Conservation (phyloP, 2,888 invertebrate genomes). For the Acrocera orbiculus region DNA sequence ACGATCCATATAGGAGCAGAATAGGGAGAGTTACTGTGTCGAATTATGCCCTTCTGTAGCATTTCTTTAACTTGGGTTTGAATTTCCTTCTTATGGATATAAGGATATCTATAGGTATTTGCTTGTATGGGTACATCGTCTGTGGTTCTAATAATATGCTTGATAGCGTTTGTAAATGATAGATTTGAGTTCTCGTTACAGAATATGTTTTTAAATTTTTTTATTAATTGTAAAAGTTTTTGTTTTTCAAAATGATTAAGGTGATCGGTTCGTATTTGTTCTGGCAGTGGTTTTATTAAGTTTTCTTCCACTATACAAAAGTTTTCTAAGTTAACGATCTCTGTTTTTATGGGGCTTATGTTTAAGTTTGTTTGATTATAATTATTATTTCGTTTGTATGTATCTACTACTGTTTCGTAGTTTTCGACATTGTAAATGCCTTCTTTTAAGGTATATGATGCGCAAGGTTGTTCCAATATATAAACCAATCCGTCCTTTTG, state of each 20-base stretch:
- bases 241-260: constrained; percentile 1
- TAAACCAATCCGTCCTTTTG: background rate
- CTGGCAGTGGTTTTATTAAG: background rate
- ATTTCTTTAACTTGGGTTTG: too few species aligned
- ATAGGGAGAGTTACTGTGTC: too few species aligned
- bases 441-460: background rate
- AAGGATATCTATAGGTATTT: background rate
- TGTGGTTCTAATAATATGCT: constrained; percentile 1
- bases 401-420: background rate
- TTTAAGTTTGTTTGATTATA: background rate
- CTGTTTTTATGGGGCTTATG: background rate
- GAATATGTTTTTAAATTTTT: background rate
- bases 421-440: background rate
- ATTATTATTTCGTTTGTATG: background rate
- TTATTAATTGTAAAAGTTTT: background rate
- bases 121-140: constrained; percentile 2
- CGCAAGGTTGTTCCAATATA: background rate
- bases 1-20: constrained; percentile 12
- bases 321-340: background rate
- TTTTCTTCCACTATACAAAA: background rate
- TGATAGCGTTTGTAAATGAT: constrained; percentile 4
- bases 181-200: background rate
- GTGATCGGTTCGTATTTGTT: constrained; percentile 2
- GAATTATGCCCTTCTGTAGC: too few species aligned
- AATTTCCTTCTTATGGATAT: too few species aligned